Evolutionary conservation across 1,140 invertebrate genomes (phyloP).

Genomic region (Protaetia brevitarsis): DNA sequence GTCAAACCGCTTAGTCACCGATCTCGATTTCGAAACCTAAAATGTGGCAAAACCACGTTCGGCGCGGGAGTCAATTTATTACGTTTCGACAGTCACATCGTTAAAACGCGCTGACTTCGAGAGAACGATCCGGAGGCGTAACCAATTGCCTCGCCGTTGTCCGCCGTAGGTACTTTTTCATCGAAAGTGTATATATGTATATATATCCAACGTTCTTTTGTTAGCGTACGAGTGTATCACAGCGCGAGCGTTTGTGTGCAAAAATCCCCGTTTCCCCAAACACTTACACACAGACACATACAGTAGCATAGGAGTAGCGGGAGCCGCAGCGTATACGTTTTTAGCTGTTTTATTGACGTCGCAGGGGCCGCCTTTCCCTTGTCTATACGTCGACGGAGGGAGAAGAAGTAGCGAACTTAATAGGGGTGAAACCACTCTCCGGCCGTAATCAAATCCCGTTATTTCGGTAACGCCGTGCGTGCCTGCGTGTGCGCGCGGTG

Average conservation of each 20-base stretch:
- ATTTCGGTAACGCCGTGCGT: slow-evolving; percentile 21
- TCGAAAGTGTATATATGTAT: too few species aligned
- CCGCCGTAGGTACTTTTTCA: background rate
- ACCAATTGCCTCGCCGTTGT: slow-evolving; percentile 2
- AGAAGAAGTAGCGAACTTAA: slow-evolving; percentile 47
- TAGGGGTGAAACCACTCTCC: slow-evolving; percentile 50
- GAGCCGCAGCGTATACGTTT: background rate
- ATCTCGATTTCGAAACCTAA: too few species aligned
- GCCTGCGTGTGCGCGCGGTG: slow-evolving; percentile 7
- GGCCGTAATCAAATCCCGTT: slow-evolving; percentile 49
- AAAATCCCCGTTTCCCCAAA: background rate
- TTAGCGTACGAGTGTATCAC: background rate
- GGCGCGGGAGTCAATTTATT: too few species aligned
- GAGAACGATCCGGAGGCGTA: background rate
- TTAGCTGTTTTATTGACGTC: slow-evolving; percentile 38
- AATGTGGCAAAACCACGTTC: too few species aligned
- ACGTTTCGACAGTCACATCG: too few species aligned
- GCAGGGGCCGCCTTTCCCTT: slow-evolving; percentile 44
- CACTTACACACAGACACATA: background rate
- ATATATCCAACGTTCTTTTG: slow-evolving; percentile 1
- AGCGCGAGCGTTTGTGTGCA: background rate
- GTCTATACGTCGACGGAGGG: slow-evolving; percentile 33
- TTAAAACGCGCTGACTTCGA: slow-evolving; percentile 5
- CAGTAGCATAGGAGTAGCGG: too few species aligned
- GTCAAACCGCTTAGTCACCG: too few species aligned